Evolutionary conservation across 2,888 invertebrate genomes (phyloP).

Genomic region (Zygothrica quintamaculata): DNA sequence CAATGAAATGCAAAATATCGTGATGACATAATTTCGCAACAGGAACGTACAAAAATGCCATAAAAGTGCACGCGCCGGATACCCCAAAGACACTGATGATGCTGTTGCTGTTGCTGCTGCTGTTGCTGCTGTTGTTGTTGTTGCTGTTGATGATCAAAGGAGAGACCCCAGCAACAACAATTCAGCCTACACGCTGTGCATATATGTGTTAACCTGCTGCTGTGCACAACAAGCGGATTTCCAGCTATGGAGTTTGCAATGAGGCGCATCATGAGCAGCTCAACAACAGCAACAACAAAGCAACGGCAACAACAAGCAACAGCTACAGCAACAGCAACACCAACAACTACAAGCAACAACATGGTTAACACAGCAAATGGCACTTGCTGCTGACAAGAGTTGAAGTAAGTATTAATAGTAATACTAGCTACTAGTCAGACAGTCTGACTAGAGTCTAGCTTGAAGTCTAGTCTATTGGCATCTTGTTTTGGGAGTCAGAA

Average conservation of each 20-base stretch:
- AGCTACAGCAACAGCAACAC: slow-evolving; percentile 23
- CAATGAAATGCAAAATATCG: slow-evolving; percentile 60
- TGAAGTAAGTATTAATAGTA: slow-evolving; percentile 21
- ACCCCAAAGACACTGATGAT: slow-evolving; percentile 20
- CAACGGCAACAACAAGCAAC: slow-evolving; percentile 9
- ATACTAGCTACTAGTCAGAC: slow-evolving; percentile 21
- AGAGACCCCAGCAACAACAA: slow-evolving; percentile 11
- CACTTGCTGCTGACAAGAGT: slow-evolving; percentile 52
- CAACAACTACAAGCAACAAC: slow-evolving; percentile 26
- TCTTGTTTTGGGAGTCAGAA: slow-evolving; percentile 4
- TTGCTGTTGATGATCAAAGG: slow-evolving; percentile 7
- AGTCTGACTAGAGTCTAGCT: slow-evolving; percentile 11
- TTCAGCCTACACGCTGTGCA: slow-evolving; percentile 52
- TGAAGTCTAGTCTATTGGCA: slow-evolving; percentile 27
- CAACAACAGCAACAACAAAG: slow-evolving; percentile 19
- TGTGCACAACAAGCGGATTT: no score
- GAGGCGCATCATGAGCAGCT: slow-evolving; percentile 28
- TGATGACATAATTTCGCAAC: slow-evolving; percentile 61
- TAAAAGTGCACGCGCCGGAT: slow-evolving; percentile 63
- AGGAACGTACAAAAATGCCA: slow-evolving; percentile 58
- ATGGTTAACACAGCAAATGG: slow-evolving; percentile 63
- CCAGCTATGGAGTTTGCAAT: slow-evolving; percentile 60
- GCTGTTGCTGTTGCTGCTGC: neutral
- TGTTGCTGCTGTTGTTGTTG: neutral
- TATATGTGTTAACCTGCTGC: slow-evolving; percentile 1